Base-by-base conservation (phyloP, 2,888 invertebrate genomes). In the Spodoptera exigua region DNA sequence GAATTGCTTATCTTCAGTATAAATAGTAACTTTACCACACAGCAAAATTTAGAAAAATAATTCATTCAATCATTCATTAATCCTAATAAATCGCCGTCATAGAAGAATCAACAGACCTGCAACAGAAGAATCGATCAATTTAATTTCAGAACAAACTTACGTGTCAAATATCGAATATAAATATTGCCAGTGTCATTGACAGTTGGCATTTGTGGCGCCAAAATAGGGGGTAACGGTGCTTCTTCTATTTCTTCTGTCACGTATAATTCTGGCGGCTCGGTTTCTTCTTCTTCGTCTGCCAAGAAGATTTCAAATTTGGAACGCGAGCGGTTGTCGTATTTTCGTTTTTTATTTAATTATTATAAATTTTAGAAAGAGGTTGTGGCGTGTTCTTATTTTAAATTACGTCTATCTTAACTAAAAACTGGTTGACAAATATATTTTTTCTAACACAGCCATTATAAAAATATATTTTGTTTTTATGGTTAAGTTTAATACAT, bases 251-350 rank as follows among this genome's bases (percentile, higher is more conserved):
- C 78, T 56, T 89, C 86, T 49, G 89, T 88, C 39, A 86, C 83
- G 16, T 80, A 48, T n/a, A 18, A 63, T 52, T 74, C 77, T 61
- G 75, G 76, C 34, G 74, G 84, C 78, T 88, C 90, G 73, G 89
- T 89, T 75, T 87, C 91, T 87, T 90, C 90, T 79, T 88, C 90
- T 85, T 92, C 91, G 89, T 92, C 92, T 93, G 90, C 76, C 74
- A 76, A 82, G 79, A 87, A 88, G 67, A 80, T 72, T 87, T 75
- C 55, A 44, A 73, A 80, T 83, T 82, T 71, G 77, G 34, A 76
- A 67, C 79, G 83, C 83, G 83, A 80, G 87, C 86, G 90, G 91
- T 92, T 92, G 92, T 92, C 93, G 92, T 93, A 91, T 90, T 92
- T 90, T 85, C 41, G 63, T 47, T 3, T 47, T 39, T 47, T 32